A percentile compares a stretch with the other conserved stretches of the same genome.
These are phyloP conservation scores for Propithecus deckenii DNA, from an alignment of 2,797 vertebrate genomes.

Conservation along the genomic window DNA sequence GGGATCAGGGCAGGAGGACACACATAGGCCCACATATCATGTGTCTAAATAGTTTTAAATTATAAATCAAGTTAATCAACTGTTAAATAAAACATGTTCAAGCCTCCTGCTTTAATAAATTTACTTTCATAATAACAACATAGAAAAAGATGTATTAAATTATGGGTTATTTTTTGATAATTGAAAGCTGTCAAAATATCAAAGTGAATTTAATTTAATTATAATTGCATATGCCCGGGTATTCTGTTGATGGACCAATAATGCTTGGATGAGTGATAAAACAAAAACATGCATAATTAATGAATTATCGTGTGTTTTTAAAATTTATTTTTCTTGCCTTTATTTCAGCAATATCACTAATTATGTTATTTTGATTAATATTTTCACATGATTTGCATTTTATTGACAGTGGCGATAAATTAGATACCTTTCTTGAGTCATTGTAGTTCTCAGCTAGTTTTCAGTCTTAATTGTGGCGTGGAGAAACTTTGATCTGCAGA, in stretches of 20 bases:
- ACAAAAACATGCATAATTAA: background rate
- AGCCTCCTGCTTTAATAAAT: constrained; percentile 25
- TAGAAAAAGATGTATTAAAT: background rate
- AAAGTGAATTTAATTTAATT: background rate
- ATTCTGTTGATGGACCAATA: background rate
- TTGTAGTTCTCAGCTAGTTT: background rate
- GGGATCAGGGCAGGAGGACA: background rate
- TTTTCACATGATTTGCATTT: constrained; percentile 21
- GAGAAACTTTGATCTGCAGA: background rate
- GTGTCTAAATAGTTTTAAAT: constrained; percentile 29
- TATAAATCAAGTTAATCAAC: background rate
- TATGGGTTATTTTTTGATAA: background rate
- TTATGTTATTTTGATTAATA: constrained; percentile 32
- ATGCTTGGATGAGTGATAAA: background rate
- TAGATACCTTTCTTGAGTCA: background rate
- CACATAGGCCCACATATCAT: background rate
- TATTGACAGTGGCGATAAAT: background rate
- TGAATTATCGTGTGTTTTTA: background rate
- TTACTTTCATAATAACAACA: constrained; percentile 1
- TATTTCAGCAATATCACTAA: background rate
- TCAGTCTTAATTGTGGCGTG: background rate
- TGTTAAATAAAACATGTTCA: constrained; percentile 6
- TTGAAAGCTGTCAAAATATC: background rate
- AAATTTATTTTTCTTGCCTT: constrained; percentile 10
- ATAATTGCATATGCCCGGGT: background rate